Evolutionary conservation across 2,797 vertebrate species (phyloP), one percentile per base, ranked within the genome.

Genomic region (Ctenosaura bakeri): DNA sequence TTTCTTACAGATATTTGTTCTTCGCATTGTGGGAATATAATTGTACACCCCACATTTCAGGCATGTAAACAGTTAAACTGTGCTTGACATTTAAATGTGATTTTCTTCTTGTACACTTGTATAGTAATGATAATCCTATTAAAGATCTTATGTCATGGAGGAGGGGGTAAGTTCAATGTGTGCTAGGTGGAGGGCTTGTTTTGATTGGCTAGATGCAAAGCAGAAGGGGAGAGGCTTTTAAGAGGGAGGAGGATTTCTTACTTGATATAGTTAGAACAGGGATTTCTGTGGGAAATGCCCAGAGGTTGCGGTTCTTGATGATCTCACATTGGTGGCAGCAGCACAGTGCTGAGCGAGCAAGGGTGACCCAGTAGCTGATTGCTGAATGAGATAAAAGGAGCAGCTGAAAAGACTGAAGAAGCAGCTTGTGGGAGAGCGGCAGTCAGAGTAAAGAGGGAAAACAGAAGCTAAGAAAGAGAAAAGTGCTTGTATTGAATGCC

Each of bases 61-160:
- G 87, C 80, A 69, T 89, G 87, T 73, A 78, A 94, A 87, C 80
- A 95, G 94, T 93, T 88, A 91, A 95, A 88, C 94, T 94, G 95
- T 94, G 91, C 93, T 97, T 97, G 96, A 97, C 97, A 97, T 97
- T 97, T 96, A 95, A 94, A 76, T 92, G 93, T 95, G 94, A 94
- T 95, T 96, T 95, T 95, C 93, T 81, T 94, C 89, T 91, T 59
- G 95, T 95, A 97, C 97, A 97, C 97, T 97, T 96, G 97, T 98
- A 97, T 97, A 98, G 98, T 97, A 96, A 96, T 96, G 97, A 98
- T 98, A 97, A 97, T 97, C 98, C 98, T 98, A 97, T 98, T 98
- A 97, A 98, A 98, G 98, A 97, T 97, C 95, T 93, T 92, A 97
- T 97, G 97, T 98, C 97, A 93, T 94, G 95, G 96, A 95, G 98